A percentile compares a stretch with the other conserved stretches of the same genome.
These are phyloP conservation scores for Penaeus chinensis DNA, from an alignment of 1,140 invertebrate genomes.

Conservation along the genomic window DNA sequence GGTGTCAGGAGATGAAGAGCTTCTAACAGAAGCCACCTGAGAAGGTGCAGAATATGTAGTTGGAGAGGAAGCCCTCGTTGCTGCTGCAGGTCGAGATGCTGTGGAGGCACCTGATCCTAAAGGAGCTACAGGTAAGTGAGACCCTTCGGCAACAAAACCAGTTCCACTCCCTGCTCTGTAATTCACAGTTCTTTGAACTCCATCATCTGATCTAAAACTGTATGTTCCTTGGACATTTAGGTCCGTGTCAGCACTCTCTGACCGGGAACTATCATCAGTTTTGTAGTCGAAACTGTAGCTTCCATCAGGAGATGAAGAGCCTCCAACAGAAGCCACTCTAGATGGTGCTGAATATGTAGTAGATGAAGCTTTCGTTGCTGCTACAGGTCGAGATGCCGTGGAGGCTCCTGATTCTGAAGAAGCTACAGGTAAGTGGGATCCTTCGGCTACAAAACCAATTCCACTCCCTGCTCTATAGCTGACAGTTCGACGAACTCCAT, in stretches of 20 bases:
- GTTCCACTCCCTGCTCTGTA: slow-evolving; percentile 37
- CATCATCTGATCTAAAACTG: slow-evolving; percentile 57
- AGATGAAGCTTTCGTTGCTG: not conserved
- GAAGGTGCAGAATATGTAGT: too few relatives aligned
- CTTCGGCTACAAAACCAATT: slow-evolving; percentile 40
- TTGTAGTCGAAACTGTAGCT: slow-evolving; percentile 49
- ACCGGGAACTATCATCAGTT: slow-evolving; percentile 60
- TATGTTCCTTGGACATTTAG: slow-evolving; percentile 66
- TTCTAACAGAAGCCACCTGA: too few relatives aligned
- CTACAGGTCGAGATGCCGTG: not conserved
- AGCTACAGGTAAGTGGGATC: slow-evolving; percentile 27
- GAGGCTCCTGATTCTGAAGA: not conserved
- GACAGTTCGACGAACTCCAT: slow-evolving; percentile 29
- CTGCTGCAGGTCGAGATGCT: too few relatives aligned
- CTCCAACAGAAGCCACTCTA: not conserved
- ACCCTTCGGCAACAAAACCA: slow-evolving; percentile 42
- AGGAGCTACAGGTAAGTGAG: not conserved
- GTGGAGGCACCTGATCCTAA: not conserved
- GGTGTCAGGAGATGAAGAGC: too few relatives aligned
- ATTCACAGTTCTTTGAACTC: slow-evolving; percentile 12
- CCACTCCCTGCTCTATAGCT: slow-evolving; percentile 20
- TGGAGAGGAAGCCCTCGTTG: too few relatives aligned
- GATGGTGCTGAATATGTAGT: not conserved
- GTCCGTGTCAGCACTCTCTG: slow-evolving; percentile 57
- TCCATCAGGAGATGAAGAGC: slow-evolving; percentile 23